Base-by-base conservation (phyloP, 1,140 invertebrate genomes). In the Zaprionus taronus region DNA sequence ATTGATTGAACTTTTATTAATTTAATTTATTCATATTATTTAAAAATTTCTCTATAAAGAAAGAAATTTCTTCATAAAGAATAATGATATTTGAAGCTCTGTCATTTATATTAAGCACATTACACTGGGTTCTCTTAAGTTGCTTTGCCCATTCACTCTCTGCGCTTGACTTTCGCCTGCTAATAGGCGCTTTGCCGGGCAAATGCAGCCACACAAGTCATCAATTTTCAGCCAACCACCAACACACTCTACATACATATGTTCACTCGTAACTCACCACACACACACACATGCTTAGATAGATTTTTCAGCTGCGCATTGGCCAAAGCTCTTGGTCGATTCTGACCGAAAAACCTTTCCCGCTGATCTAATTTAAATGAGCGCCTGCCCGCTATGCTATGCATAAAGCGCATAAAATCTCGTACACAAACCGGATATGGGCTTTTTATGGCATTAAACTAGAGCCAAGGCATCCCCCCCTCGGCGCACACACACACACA, bases 331-430 rank as follows among this genome's bases (percentile, higher is more conserved):
- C 24, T 41, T 68, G 71, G 47, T 41, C 63, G 66, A 67, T 53
- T 53, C 63, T 58, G 55, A 38, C 56, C 49, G 17, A 53, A 53
- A 49, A 75, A 64, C 60, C 60, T 75, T 68, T 76, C n/a, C 77
- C 63, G 60, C 81, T 80, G 83, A 80, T 86, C 84, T 79, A 87
- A 87, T 87, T 87, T 87, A 79, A 87, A 87, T 87, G 84, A 81
- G 80, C 68, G 62, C 62, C 22, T 7, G 34, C 53, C 47, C 12
- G 41, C 38, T 36, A 44, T 17, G 41, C 44, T 64, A 61, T 60
- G 69, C 83, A 72, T 70, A 61, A 60, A 77, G 69, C 72, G 70
- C 70, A 83, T 86, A 74, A 74, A 87, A 83, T 87, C 83, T 74
- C 80, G 83, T 83, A 80, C 73, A 77, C 70, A 71, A 60, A 74